These are phyloP conservation scores for Ammospiza caudacuta DNA, from an alignment of 2,113 vertebrate species.

Conservation along the genomic window DNA sequence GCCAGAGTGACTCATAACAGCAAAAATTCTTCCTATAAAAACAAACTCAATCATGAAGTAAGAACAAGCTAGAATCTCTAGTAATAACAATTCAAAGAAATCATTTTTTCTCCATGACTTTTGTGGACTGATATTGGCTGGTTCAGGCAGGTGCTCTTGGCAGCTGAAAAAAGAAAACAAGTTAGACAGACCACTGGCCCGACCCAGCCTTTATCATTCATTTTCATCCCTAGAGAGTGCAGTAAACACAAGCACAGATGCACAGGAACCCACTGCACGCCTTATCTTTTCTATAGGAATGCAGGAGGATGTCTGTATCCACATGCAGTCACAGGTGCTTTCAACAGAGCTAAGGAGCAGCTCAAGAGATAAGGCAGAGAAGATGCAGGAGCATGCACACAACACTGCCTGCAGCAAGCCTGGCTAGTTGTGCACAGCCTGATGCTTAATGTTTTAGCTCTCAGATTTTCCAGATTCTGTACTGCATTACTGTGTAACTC, in stretches of 20 bases:
- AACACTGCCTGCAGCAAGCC: neutral
- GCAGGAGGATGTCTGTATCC: neutral
- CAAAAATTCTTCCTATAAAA: constrained; percentile 21
- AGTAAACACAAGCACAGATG: neutral
- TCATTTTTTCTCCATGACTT: neutral
- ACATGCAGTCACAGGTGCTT: neutral
- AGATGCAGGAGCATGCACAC: neutral
- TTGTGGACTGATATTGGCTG: neutral
- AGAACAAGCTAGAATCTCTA: neutral
- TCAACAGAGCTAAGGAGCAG: neutral
- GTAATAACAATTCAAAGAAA: neutral
- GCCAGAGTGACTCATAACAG: constrained; percentile 47
- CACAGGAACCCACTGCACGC: neutral
- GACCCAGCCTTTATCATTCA: neutral
- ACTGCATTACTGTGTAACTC: neutral
- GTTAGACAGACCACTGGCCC: neutral
- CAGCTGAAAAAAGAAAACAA: neutral
- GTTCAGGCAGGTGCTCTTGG: neutral
- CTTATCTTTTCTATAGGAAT: neutral
- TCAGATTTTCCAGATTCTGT: neutral
- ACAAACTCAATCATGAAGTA: constrained; percentile 10
- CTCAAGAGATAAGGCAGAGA: neutral
- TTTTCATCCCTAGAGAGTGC: neutral
- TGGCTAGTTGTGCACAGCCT: fast-evolving
- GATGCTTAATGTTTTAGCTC: neutral